Base-by-base conservation (phyloP, 2,797 vertebrate genomes). In the Anolis apletophallus region DNA sequence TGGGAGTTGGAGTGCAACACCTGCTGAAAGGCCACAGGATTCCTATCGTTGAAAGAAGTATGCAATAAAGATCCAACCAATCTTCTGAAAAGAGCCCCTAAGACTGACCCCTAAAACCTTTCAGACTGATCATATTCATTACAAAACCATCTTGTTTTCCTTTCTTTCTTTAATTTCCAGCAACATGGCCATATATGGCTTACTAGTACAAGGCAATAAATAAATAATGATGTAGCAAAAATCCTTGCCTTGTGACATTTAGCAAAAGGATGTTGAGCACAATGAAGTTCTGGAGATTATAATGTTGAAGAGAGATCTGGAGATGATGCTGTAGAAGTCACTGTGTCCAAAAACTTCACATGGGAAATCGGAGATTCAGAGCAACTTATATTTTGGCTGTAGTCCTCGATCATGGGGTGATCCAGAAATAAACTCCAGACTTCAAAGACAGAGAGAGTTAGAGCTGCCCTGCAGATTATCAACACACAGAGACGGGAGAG, bases 341-440 rank as follows among this genome's bases (percentile, higher is more conserved):
- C 91, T 93, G 87, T 90, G 0, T 73, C 88, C 89, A 91, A 36
- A 40, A 86, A 92, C 92, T 94, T 93, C 94, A 91, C 87, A 91
- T 92, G 93, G 95, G 97, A 97, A 97, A 97, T 95, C 91, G 96
- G 96, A 97, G 96, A 94, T 93, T 94, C 92, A 71, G 81, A 95
- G 80, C 94, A 95, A 96, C 95, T 94, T 96, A 96, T 93, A 95
- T 95, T 94, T 95, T 97, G 96, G 96, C 96, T 94, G 93, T 94
- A 95, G 93, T 92, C 84, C 0, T 77, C 90, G 96, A 96, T 97
- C 97, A 97, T 97, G 96, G 93, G 96, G 93, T 96, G 94, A 96
- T 96, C 96, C 96, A 91, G 94, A 97, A 97, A 97, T 97, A 97
- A 96, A 96, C 96, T 95, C 93, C 93, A 92, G 90, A 93, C 95